Percentiles rank a stretch among this genome's conserved stretches.
Conservation (phyloP, 2,888 invertebrate species). For the Phlogophora meticulosa region DNA sequence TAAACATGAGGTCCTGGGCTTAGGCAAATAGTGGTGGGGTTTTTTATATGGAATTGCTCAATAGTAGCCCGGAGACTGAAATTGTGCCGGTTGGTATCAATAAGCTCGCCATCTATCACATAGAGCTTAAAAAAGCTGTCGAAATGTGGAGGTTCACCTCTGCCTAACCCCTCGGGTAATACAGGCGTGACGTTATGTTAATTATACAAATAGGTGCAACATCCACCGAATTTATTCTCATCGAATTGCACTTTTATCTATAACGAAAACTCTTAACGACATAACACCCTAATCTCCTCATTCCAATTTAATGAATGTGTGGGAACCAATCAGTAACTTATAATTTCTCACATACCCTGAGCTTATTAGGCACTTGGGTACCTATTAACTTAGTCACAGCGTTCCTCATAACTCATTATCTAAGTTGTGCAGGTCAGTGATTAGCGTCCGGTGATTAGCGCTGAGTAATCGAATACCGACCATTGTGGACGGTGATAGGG, state of each 20-base stretch:
- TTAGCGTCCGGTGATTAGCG: constrained; percentile 67
- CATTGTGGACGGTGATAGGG: constrained; percentile 54
- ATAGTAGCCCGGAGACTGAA: no score
- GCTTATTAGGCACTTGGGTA: neutral
- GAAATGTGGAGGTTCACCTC: no score
- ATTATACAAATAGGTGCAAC: no score
- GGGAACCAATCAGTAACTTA: constrained; percentile 18
- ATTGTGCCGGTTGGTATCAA: no score
- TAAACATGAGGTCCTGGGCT: no score
- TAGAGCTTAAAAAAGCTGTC: no score
- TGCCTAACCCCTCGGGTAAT: no score
- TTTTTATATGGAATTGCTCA: no score
- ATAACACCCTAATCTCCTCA: constrained; percentile 15
- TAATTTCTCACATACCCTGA: constrained; percentile 18
- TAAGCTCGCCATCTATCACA: no score
- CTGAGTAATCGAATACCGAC: constrained; percentile 67
- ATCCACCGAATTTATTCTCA: neutral
- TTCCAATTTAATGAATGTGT: constrained; percentile 13
- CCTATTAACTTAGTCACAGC: constrained; percentile 56
- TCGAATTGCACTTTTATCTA: neutral
- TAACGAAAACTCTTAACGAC: neutral
- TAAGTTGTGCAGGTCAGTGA: constrained; percentile 48
- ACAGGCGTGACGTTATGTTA: no score
- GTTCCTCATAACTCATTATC: constrained; percentile 64
- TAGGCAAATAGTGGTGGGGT: no score